Evolutionary conservation across 2,888 invertebrate genomes (phyloP).

Genomic region (Sinopyrophorus schimmeli): DNA sequence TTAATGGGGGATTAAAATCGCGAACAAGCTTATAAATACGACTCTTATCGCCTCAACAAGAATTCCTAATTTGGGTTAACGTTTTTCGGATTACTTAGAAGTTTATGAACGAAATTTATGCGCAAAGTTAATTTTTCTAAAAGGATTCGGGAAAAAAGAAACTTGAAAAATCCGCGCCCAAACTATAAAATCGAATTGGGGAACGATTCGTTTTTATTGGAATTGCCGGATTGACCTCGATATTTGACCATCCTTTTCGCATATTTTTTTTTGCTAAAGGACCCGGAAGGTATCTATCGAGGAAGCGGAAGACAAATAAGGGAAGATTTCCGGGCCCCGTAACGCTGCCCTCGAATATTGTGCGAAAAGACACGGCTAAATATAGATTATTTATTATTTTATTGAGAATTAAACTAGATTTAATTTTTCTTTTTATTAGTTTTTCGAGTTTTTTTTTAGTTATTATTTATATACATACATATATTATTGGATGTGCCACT

Average conservation of each 20-base stretch:
- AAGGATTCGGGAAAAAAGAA: conserved; percentile 12
- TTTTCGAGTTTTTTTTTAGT: no score
- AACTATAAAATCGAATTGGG: conserved; percentile 20
- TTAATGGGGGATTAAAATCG: no score
- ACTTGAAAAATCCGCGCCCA: conserved; percentile 9
- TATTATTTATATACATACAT: no score
- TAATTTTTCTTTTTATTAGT: neutral
- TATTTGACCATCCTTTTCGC: conserved; percentile 30
- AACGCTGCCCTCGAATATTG: conserved; percentile 8
- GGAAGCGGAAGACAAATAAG: conserved; percentile 35
- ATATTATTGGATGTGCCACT: no score
- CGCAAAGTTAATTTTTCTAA: conserved; percentile 7
- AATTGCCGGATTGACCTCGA: conserved; percentile 24
- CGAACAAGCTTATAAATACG: no score
- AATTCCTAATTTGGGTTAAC: no score
- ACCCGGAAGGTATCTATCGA: conserved; percentile 33
- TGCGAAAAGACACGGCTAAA: conserved; percentile 1
- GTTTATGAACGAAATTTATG: no score
- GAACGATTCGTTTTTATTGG: conserved; percentile 27
- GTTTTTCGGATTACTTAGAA: no score
- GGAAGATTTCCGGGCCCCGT: no score
- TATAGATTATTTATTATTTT: no score
- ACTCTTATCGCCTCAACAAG: no score
- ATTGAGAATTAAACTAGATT: neutral
- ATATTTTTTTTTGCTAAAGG: conserved; percentile 35